Evolutionary conservation across 37 sponge, comb jelly and placozoan genomes (phyloP).

Genomic region (Amphimedon queenslandica): DNA sequence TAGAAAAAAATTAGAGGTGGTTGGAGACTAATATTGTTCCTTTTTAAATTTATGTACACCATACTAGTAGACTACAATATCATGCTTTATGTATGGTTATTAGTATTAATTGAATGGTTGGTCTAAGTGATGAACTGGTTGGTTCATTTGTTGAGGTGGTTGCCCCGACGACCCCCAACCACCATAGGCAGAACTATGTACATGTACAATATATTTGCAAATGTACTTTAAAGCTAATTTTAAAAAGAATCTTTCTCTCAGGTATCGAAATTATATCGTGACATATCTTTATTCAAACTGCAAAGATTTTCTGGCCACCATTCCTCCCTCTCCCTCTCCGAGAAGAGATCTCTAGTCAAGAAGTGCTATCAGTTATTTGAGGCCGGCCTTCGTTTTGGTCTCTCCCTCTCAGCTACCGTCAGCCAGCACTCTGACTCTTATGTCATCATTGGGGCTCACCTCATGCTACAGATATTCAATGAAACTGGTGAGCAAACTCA

Average conservation of each 20-base stretch:
- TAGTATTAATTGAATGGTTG: too few species aligned
- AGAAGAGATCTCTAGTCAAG: constrained; percentile 24
- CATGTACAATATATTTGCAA: not conserved
- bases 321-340: not conserved
- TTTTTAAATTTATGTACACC: not conserved
- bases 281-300: constrained; percentile 41
- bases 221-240: not conserved
- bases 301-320: constrained; percentile 33
- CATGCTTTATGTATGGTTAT: too few species aligned
- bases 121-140: too few species aligned
- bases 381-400: constrained; percentile 28
- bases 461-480: constrained; percentile 46
- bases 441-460: constrained; percentile 49
- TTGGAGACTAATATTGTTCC: too few species aligned
- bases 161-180: too few species aligned
- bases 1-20: too few species aligned
- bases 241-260: not conserved
- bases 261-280: constrained; percentile 14
- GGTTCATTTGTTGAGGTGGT: too few species aligned
- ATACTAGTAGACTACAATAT: too few species aligned
- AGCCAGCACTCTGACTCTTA: constrained; percentile 49
- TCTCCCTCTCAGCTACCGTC: constrained; percentile 8
- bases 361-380: constrained; percentile 13
- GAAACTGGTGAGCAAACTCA: constrained; percentile 51
- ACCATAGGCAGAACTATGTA: too few species aligned